phyloP scores from a whole-genome alignment of 2,113 vertebrate species.

The Tetrax tetrax region DNA sequence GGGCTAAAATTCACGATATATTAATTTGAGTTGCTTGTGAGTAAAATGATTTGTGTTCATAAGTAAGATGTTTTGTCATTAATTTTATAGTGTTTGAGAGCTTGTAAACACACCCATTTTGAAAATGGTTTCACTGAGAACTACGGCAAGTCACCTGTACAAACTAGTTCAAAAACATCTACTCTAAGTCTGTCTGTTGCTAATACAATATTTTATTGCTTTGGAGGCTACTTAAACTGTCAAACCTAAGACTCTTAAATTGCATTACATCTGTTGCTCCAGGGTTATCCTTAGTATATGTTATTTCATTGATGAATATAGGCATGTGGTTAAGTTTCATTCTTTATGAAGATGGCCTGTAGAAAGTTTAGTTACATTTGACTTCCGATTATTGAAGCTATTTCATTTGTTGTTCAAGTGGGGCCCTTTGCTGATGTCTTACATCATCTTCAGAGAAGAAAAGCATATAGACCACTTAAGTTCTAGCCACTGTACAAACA shows the following conservation, averaged over 20 bases:
- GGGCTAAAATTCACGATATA: background rate
- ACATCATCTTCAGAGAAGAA: background rate
- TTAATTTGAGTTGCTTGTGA: background rate
- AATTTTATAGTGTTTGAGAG: background rate
- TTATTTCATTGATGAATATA: background rate
- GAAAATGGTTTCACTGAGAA: background rate
- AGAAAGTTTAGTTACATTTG: background rate
- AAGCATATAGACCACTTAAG: background rate
- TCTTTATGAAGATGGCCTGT: background rate
- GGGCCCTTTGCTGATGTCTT: background rate
- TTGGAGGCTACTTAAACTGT: background rate
- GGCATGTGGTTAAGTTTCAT: background rate
- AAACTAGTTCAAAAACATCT: background rate
- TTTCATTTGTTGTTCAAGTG: background rate
- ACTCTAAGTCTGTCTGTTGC: background rate
- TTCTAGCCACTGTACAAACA: background rate
- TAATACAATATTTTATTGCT: background rate
- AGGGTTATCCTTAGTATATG: background rate
- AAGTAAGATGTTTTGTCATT: background rate
- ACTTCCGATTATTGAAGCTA: background rate
- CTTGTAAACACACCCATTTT: background rate
- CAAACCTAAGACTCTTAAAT: background rate
- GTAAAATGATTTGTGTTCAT: background rate
- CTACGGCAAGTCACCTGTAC: background rate
- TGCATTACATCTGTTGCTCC: background rate